Percentiles rank a stretch among this genome's conserved stretches.
Evolutionary conservation across 2,113 vertebrate genomes (phyloP).

Genomic region (Ivindomyrus marchei): DNA sequence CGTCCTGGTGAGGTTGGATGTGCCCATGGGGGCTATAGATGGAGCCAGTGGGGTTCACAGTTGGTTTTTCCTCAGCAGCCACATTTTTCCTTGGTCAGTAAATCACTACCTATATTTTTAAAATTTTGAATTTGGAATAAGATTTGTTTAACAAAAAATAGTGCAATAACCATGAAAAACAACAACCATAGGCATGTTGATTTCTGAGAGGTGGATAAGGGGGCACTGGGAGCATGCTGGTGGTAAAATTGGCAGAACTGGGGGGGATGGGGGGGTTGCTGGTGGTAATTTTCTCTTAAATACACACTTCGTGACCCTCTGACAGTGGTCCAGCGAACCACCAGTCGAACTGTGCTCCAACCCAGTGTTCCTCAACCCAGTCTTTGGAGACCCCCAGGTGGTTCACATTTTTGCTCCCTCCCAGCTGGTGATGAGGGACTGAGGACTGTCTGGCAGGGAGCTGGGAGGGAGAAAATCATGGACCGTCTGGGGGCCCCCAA

Average conservation of each 20-base stretch:
- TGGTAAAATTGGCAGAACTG: background rate
- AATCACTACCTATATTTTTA: background rate
- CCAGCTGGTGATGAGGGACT: background rate
- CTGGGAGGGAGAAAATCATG: background rate
- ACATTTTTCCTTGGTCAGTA: background rate
- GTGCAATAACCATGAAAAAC: background rate
- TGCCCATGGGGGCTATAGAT: background rate
- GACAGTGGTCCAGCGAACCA: background rate
- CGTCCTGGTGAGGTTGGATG: background rate
- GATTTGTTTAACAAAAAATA: background rate
- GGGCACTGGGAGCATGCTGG: background rate
- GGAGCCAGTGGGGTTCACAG: background rate
- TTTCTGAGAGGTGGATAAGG: background rate
- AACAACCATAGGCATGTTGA: background rate
- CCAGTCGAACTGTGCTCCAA: background rate
- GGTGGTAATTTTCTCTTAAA: background rate
- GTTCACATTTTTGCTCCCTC: background rate
- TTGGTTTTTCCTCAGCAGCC: background rate
- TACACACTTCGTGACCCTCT: background rate
- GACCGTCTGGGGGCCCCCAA: background rate
- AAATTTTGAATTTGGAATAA: background rate
- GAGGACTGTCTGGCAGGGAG: background rate
- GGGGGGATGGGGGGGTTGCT: background rate
- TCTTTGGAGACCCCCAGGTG: background rate
- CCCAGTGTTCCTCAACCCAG: background rate